These are phyloP conservation scores for Lepilemur septentrionalis DNA, from an alignment of 2,797 vertebrate genomes.

Conservation along the genomic window DNA sequence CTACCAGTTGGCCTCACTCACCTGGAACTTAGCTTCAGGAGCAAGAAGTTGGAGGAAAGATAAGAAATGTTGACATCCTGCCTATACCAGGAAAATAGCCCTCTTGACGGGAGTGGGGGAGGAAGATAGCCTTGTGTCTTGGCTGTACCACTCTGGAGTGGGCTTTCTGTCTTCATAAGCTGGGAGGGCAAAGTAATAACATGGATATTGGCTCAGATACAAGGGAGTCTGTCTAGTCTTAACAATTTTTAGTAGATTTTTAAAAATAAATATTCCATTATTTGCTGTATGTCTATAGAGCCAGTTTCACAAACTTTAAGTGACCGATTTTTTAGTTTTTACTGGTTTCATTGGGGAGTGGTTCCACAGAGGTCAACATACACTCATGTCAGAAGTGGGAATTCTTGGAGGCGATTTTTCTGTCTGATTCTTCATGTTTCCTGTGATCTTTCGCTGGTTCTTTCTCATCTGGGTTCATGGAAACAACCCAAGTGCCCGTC, in stretches of 20 bases:
- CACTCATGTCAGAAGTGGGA: not conserved
- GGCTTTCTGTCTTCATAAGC: not conserved
- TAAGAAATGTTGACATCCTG: not conserved
- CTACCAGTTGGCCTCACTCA: not conserved
- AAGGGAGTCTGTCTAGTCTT: not conserved
- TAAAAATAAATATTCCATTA: not conserved
- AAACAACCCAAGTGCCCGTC: no score
- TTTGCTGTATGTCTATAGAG: not conserved
- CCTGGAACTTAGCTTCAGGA: not conserved
- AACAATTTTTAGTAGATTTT: not conserved
- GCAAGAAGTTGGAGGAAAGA: not conserved
- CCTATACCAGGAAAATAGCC: not conserved
- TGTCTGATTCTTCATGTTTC: no score
- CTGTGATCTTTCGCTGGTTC: no score
- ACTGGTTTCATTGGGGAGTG: not conserved
- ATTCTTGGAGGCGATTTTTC: not conserved
- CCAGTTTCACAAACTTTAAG: not conserved
- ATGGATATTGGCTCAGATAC: not conserved
- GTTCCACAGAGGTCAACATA: not conserved
- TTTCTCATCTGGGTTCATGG: no score
- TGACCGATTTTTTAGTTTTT: not conserved
- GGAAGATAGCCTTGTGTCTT: not conserved
- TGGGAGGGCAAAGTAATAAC: not conserved
- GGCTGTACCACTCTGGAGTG: not conserved
- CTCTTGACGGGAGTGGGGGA: not conserved